Base-by-base conservation (phyloP, 92 coral and sea anemone genomes). In the Actinernus sp. region DNA sequence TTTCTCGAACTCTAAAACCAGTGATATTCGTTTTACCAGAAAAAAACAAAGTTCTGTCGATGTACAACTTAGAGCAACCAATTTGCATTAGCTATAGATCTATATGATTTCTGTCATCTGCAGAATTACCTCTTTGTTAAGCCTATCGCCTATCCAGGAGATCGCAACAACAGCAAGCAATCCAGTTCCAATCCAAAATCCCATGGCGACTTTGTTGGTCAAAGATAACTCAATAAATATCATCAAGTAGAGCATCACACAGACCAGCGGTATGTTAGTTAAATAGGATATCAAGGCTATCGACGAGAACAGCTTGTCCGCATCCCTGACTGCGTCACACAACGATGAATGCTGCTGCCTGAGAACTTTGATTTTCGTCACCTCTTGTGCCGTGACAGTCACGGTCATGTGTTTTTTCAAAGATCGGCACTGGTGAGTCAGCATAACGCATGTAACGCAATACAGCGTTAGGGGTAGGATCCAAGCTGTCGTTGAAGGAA, bases 231-330 rank as follows among this genome's bases (percentile, higher is more conserved):
- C 37, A 6, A 26, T 32, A 26, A 75, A 75, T 39, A 75, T 55
- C 32, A 75, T 36, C 22, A 52, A 29, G 65, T 39, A 75, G 16
- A 75, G 63, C 8, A 65, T 44, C 19, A 75, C 53, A 31, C 82
- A 65, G 22, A 62, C 75, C 20, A 75, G 25, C 18, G 82, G 82
- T 14, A 75, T 75, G 36, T 75, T 75, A 13, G 82, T 75, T 44
- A 52, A 16, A 32, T 63, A 75, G 23, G 55, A 69, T 26, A 55
- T 61, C 6, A 75, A 59, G 9, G 82, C 62, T 0, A 75, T 48
- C 47, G 53, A 41, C 26, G 57, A 51, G 31, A 75, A 75, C 57
- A 75, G 28, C 20, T 64, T 75, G 38, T 75, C 82, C 28, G 67
- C 82, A 11, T 75, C 55, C 4, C 82, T 18, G 16, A 75, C 82